Conservation (phyloP, 2,113 vertebrate species). For the Nycticorax nycticorax region DNA sequence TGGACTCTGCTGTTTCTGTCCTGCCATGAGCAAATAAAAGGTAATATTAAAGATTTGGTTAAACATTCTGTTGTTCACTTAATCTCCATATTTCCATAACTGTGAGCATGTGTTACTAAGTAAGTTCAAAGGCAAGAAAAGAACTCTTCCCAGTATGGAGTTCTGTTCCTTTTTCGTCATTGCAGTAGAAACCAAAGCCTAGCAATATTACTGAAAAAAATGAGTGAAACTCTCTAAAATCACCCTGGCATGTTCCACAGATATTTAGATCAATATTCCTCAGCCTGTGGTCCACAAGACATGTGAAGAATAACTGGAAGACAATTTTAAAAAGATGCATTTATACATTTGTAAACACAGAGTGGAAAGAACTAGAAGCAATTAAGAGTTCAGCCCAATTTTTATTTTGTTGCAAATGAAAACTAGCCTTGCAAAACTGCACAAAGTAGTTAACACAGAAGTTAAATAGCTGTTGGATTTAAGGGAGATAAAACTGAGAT, state of each 20-base stretch:
- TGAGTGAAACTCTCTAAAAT: not conserved
- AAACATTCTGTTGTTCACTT: not conserved
- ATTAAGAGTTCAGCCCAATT: not conserved
- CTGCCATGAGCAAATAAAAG: not conserved
- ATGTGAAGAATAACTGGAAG: not conserved
- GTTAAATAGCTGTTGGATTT: not conserved
- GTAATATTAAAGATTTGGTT: not conserved
- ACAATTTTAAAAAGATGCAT: not conserved
- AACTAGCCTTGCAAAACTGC: not conserved
- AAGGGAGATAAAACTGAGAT: not conserved
- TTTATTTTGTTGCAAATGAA: not conserved
- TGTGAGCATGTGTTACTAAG: not conserved
- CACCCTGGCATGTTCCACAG: not conserved
- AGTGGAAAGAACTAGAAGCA: not conserved
- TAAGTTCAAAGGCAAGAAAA: not conserved
- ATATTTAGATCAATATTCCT: not conserved
- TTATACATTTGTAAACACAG: not conserved
- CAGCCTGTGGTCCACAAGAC: not conserved
- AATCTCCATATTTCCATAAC: not conserved
- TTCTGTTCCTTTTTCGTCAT: not conserved
- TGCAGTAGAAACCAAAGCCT: not conserved
- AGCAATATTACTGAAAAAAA: not conserved
- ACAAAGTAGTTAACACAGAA: not conserved
- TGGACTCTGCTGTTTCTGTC: not conserved
- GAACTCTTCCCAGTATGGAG: not conserved